Percentiles rank a stretch among this genome's conserved stretches.
Conservation (phyloP, 2,888 invertebrate genomes). For the Agrochola lota region DNA sequence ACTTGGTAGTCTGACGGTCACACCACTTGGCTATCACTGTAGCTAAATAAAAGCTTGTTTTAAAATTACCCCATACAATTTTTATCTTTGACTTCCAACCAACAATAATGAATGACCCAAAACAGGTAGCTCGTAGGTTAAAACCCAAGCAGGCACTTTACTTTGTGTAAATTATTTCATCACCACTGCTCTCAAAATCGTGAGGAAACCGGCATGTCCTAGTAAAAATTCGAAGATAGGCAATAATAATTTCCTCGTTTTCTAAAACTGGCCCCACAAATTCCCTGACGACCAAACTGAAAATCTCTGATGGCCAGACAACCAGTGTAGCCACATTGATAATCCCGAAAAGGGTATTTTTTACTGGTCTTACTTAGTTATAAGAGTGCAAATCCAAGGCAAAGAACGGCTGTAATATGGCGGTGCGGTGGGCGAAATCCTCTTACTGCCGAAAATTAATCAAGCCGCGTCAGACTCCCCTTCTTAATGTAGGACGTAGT, state of each 20-base stretch:
- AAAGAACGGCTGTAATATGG: conserved; percentile 67
- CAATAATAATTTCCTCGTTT: not conserved
- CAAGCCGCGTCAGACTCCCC: conserved; percentile 72
- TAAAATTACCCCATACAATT: not conserved
- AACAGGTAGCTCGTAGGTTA: too few species aligned
- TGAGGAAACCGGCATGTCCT: too few species aligned
- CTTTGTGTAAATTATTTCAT: too few species aligned
- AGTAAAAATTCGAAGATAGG: too few species aligned
- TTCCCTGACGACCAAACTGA: not conserved
- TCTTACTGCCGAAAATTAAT: conserved; percentile 87
- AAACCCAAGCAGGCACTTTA: too few species aligned
- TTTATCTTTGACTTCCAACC: not conserved
- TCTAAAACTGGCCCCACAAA: conserved; percentile 3
- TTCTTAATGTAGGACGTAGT: conserved; percentile 64
- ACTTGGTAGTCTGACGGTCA: too few species aligned
- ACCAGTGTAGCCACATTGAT: conserved; percentile 23
- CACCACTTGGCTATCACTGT: not conserved
- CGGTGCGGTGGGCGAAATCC: conserved; percentile 76
- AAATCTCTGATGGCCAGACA: conserved; percentile 8
- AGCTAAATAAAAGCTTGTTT: not conserved
- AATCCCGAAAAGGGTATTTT: conserved; percentile 55
- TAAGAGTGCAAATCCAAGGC: conserved; percentile 66
- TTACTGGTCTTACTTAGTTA: conserved; percentile 42
- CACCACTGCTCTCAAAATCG: too few species aligned
- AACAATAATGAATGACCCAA: not conserved